Evolutionary conservation across 2,888 invertebrate genomes (phyloP).

Genomic region (Blera fallax): DNA sequence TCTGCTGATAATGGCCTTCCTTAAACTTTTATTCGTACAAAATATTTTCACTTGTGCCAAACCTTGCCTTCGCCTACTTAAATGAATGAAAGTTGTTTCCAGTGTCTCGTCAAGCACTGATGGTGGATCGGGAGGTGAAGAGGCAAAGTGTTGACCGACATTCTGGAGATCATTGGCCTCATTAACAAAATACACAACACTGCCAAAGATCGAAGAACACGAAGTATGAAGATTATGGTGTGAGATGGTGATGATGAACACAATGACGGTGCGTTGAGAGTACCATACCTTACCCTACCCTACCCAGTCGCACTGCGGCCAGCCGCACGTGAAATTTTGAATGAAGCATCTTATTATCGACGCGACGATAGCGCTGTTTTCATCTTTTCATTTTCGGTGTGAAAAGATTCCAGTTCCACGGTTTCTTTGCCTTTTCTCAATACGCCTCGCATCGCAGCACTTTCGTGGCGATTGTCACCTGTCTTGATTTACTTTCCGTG

Average conservation of each 20-base stretch:
- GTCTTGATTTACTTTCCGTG: constrained; percentile 32
- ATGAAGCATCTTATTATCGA: constrained; percentile 6
- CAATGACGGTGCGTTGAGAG: neutral
- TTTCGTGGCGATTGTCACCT: constrained; percentile 36
- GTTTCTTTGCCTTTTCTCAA: neutral
- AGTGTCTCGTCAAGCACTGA: constrained; percentile 8
- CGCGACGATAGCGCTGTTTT: constrained; percentile 1
- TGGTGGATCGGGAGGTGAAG: neutral
- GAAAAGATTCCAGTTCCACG: neutral
- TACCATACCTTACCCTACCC: neutral
- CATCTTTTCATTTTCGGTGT: constrained; percentile 8
- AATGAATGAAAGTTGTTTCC: constrained; percentile 66
- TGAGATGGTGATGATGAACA: constrained; percentile 3
- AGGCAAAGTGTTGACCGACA: constrained; percentile 52
- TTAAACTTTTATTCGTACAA: constrained; percentile 13
- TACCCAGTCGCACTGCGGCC: neutral
- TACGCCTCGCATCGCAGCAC: neutral
- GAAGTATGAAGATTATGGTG: neutral
- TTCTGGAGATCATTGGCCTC: constrained; percentile 58
- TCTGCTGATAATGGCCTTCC: neutral
- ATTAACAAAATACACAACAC: constrained; percentile 28
- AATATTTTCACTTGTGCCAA: constrained; percentile 60
- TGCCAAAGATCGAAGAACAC: constrained; percentile 25
- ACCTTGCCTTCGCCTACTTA: constrained; percentile 54
- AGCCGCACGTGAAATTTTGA: neutral